Evolutionary conservation across 2,797 vertebrate species (phyloP), one percentile per base, ranked within the genome.

Genomic region (Siniperca obscura): DNA sequence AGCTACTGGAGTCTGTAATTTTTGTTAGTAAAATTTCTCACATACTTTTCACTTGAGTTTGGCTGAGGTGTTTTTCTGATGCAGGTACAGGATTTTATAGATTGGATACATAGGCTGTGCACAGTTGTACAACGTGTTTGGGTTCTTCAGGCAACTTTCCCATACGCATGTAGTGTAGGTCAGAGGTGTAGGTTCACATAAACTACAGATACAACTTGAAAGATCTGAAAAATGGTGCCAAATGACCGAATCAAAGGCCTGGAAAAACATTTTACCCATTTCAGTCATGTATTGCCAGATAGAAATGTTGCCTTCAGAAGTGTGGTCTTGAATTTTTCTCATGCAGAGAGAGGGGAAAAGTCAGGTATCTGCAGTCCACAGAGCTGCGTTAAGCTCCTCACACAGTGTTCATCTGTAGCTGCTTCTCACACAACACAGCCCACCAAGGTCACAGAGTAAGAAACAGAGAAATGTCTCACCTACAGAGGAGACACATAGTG

Each of bases 401-500:
- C 66, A 27, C 70, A 36, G 66, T 19, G 50, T 65, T 84, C 66
- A 40, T 76, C 76, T 71, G 70, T 21, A 48, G 52, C 59, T 66
- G 69, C 65, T 70, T 56, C 76, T 88, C 74, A 52, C 81, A 76
- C 75, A 87, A 52, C 76, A 67, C 79, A 62, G 22, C 84, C 86
- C 91, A 86, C 89, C 27, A 12, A 73, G 87, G 85, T 90, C 87
- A 82, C 50, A 61, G 71, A 67, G 80, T 27, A 53, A 62, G 73
- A 68, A 56, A 57, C 60, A 76, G 74, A 85, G 83, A 78, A 81
- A 74, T 17, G 64, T 91, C 85, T 91, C 86, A 22, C 84, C 91
- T 66, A 87, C 91, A 73, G 68, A 72, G 56, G 75, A 86, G 78
- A 83, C 74, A 59, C 3, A 27, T n/a, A 48, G 72, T 44, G 34